phyloP scores from a whole-genome alignment of 2,888 invertebrate species.

The Drosophila bunnanda region DNA sequence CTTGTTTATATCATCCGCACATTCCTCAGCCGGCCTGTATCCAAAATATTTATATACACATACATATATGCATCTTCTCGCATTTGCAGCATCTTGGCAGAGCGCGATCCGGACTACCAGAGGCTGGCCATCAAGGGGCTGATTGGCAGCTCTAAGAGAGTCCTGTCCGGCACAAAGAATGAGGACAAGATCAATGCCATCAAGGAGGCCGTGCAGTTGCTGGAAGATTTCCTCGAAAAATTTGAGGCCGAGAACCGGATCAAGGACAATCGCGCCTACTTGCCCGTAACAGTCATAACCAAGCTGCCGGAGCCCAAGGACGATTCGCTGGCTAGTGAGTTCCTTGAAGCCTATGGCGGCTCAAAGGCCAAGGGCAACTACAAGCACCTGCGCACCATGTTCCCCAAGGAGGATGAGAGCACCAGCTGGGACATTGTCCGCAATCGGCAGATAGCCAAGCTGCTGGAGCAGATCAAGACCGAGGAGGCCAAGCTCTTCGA shows the following conservation, averaged over 20 bases:
- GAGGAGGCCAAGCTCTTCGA: constrained; percentile 88
- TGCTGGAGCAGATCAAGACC: constrained; percentile 87
- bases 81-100: constrained; percentile 86
- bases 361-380: constrained; percentile 86
- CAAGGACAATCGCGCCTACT: constrained; percentile 89
- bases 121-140: constrained; percentile 89
- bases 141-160: constrained; percentile 89
- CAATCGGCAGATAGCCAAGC: constrained; percentile 87
- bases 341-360: constrained; percentile 89
- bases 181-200: constrained; percentile 91
- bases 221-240: constrained; percentile 90
- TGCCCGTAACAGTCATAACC: constrained; percentile 87
- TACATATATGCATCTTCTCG: constrained; percentile 23
- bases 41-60: constrained; percentile 24
- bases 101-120: constrained; percentile 91
- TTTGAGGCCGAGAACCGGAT: constrained; percentile 89
- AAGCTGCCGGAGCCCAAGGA: constrained; percentile 87
- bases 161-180: constrained; percentile 90
- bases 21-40: constrained; percentile 21
- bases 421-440: constrained; percentile 91
- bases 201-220: constrained; percentile 89
- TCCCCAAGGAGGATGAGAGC: constrained; percentile 85
- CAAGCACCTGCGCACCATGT: constrained; percentile 89
- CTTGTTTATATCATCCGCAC: constrained; percentile 15
- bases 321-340: constrained; percentile 85